Percentiles rank a stretch among this genome's conserved stretches.
phyloP scores from a whole-genome alignment of 2,888 invertebrate genomes.

The Micropterix aruncella region DNA sequence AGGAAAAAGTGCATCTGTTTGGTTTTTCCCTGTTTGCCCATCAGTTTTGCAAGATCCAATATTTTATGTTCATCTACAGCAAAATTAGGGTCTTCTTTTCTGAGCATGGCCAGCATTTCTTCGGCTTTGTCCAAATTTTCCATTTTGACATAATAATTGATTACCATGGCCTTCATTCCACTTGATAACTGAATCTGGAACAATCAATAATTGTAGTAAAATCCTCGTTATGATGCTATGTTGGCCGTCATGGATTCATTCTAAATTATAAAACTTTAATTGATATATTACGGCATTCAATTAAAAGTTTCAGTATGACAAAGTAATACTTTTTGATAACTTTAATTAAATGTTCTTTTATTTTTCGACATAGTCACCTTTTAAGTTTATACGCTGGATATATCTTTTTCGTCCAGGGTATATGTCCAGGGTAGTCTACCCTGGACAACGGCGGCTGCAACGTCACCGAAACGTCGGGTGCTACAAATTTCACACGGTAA shows the following conservation, averaged over 20 bases:
- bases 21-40: slow-evolving; percentile 34
- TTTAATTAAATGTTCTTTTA: too few relatives aligned
- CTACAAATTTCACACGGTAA: too few relatives aligned
- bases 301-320: too few relatives aligned
- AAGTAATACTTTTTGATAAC: too few relatives aligned
- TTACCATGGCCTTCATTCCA: slow-evolving; percentile 50
- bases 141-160: slow-evolving; percentile 43
- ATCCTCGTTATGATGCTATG: neutral
- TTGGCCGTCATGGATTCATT: neutral
- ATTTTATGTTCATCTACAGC: slow-evolving; percentile 50
- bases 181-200: slow-evolving; percentile 38
- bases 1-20: slow-evolving; percentile 33
- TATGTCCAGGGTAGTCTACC: too few relatives aligned
- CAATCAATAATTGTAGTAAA: neutral
- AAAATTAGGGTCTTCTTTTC: slow-evolving; percentile 36
- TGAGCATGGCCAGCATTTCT: slow-evolving; percentile 34
- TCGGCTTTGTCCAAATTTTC: slow-evolving; percentile 41
- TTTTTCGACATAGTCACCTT: too few relatives aligned
- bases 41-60: slow-evolving; percentile 44
- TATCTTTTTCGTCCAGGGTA: too few relatives aligned
- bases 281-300: too few relatives aligned
- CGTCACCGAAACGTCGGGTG: too few relatives aligned
- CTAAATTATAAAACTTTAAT: neutral
- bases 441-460: too few relatives aligned
- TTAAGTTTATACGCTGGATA: too few relatives aligned